phyloP scores from a whole-genome alignment of 2,113 vertebrate species.

The Thamnophis sirtalis region DNA sequence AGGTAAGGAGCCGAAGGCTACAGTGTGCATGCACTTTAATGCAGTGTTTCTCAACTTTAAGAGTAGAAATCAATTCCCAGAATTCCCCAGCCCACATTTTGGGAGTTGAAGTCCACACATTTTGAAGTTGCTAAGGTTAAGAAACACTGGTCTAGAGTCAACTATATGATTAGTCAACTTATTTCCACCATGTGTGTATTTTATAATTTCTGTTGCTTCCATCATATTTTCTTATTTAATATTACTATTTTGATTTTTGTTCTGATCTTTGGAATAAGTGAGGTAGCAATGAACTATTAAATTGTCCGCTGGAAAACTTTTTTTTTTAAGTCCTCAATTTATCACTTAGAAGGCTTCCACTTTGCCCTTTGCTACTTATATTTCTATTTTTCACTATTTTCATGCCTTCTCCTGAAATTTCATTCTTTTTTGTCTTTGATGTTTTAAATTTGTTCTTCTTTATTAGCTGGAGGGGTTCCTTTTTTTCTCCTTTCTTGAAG shows the following conservation, averaged over 20 bases:
- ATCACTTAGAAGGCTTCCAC: conserved; percentile 66
- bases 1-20: neutral
- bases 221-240: conserved; percentile 51
- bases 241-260: neutral
- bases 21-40: neutral
- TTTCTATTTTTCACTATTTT: conserved; percentile 67
- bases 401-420: conserved; percentile 54
- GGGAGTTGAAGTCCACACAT: neutral
- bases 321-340: conserved; percentile 54
- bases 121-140: neutral
- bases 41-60: neutral
- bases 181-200: conserved; percentile 15
- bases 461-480: conserved; percentile 29
- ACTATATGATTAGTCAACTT: neutral
- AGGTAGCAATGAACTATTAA: conserved; percentile 56
- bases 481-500: conserved; percentile 11
- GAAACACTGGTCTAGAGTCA: neutral
- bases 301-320: conserved; percentile 52
- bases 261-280: conserved; percentile 49
- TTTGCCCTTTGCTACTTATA: conserved; percentile 66
- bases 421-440: conserved; percentile 39
- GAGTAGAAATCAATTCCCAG: neutral
- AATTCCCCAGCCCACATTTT: neutral
- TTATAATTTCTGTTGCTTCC: conserved; percentile 30
- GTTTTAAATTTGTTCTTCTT: conserved; percentile 56